These are phyloP conservation scores for Globicephala melas DNA, from an alignment of 2,113 vertebrate species.

Conservation along the genomic window DNA sequence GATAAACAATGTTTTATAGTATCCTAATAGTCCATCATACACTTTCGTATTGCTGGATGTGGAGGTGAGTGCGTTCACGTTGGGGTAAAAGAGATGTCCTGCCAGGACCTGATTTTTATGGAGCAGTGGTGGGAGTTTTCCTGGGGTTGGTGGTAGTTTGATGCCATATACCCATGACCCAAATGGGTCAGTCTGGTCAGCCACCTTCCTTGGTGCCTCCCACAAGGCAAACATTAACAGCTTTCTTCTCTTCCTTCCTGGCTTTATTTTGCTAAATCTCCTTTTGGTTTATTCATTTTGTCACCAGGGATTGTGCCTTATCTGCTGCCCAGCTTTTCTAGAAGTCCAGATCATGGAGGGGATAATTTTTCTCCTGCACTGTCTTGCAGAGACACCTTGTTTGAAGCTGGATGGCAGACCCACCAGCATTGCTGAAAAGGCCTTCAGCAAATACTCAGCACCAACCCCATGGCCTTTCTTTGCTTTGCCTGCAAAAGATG, in stretches of 20 bases:
- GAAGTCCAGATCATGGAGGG: not conserved
- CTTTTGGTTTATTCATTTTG: not conserved
- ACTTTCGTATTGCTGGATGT: not conserved
- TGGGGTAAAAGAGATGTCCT: not conserved
- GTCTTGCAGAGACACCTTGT: not conserved
- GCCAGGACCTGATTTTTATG: not conserved
- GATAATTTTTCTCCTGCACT: not conserved
- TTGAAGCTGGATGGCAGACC: not conserved
- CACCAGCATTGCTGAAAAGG: not conserved
- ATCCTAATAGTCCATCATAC: not conserved
- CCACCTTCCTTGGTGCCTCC: not conserved
- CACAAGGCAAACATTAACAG: not conserved
- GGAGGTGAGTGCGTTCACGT: not conserved
- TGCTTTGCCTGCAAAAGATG: not conserved
- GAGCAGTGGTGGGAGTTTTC: not conserved
- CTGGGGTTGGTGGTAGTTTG: not conserved
- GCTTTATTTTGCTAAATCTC: slow-evolving; percentile 12
- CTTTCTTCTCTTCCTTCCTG: not conserved
- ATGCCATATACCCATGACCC: not conserved
- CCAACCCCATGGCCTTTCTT: not conserved
- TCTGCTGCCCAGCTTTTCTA: not conserved
- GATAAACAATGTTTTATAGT: not conserved
- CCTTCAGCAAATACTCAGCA: not conserved
- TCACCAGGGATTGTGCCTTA: not conserved
- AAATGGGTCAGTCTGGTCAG: not conserved